Base-by-base conservation (phyloP, 2,113 vertebrate species). In the Gadus macrocephalus region DNA sequence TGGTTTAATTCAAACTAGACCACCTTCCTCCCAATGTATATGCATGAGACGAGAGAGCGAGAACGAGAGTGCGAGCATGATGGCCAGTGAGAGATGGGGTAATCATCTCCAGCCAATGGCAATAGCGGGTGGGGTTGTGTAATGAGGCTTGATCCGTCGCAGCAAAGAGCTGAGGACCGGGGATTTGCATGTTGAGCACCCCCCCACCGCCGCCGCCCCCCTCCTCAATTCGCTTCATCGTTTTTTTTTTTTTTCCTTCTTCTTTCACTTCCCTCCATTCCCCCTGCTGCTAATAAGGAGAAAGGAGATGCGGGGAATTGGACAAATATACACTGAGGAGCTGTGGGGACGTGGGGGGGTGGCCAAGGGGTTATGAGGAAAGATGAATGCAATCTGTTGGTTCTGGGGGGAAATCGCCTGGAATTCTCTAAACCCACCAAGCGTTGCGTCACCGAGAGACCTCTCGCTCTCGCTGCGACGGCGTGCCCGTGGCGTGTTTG, bases 121-220 rank as follows among this genome's bases (percentile, higher is more conserved):
- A 88, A 85, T 79, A 14, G 78, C 69, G 77, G 84, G 83, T 88
- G 88, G 86, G 85, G 89, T 87, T 86, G 88, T 86, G 88, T 90
- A 93, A 93, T 90, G 90, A 93, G 87, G 81, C 89, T 84, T 90
- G 88, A 91, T 91, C 87, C 86, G 80, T 88, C 89, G 89, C 80
- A 72, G 86, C 89, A 88, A 92, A 90, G 86, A 86, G 87, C 83
- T 78, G 81, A 85, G 69, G 85, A 86, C 86, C 85, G 1, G 15
- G 1, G 79, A 92, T 92, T 92, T 92, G 88, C 89, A 91, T 93
- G 89, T 88, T 76, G 72, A 79, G 12, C 42, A 4, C 25, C 25
- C 1, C 60, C 74, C 76, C 62, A 67, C 55, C 20, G 1, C 20
- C 25, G 60, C 74, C 76, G 61, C 68, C 55, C 14, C 55, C n/a